These are phyloP conservation scores for Halcyon smyrnensis DNA, from an alignment of 2,797 vertebrate genomes.

Conservation along the genomic window DNA sequence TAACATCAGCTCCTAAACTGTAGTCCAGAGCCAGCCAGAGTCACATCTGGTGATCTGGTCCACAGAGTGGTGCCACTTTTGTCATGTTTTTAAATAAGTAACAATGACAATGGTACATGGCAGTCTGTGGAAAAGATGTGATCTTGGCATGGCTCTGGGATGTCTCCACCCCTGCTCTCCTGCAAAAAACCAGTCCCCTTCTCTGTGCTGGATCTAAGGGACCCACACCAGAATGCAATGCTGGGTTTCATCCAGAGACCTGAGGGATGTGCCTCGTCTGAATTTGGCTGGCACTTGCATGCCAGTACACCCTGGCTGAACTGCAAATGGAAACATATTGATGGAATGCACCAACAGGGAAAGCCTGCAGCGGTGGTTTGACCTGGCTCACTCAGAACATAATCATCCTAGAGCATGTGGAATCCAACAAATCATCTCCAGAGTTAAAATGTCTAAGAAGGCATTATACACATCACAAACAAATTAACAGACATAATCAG, in stretches of 20 bases:
- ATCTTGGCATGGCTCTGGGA: not conserved
- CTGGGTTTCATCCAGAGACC: not conserved
- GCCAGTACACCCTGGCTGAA: not conserved
- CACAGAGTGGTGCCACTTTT: not conserved
- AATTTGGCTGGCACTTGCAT: not conserved
- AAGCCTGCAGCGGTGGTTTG: not conserved
- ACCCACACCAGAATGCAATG: not conserved
- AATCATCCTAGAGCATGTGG: not conserved
- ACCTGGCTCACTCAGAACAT: constrained; percentile 11
- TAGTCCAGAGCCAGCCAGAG: not conserved
- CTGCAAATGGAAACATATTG: not conserved
- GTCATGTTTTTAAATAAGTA: not conserved
- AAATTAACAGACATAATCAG: constrained; percentile 61
- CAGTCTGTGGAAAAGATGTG: not conserved
- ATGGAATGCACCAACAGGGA: not conserved
- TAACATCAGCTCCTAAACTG: not conserved
- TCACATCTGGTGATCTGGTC: not conserved
- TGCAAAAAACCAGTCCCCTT: not conserved
- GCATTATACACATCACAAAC: constrained; percentile 18
- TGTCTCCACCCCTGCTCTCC: not conserved
- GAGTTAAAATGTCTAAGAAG: constrained; percentile 36
- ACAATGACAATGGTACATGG: not conserved
- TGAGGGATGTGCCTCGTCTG: not conserved
- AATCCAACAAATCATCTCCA: constrained; percentile 53
- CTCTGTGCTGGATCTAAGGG: not conserved